Percentiles rank a stretch among this genome's conserved stretches.
Conservation (phyloP, 2,113 vertebrate genomes). For the Himantopus leucocephalus region DNA sequence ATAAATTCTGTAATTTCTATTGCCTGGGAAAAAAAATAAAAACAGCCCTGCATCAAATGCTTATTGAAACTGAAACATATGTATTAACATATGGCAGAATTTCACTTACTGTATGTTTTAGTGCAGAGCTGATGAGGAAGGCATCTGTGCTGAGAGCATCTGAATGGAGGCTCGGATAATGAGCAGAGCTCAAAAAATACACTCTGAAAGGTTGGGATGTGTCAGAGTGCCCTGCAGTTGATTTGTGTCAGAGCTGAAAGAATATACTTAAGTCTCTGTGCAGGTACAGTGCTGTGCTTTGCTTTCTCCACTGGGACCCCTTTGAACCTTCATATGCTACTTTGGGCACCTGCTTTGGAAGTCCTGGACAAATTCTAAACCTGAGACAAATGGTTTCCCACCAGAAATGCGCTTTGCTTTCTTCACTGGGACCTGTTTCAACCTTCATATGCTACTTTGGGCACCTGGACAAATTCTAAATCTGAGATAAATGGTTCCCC, state of each 20-base stretch:
- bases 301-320: not conserved
- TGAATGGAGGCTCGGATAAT: slow-evolving; percentile 67
- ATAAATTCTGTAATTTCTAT: slow-evolving; percentile 49
- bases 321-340: not conserved
- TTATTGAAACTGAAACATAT: slow-evolving; percentile 81
- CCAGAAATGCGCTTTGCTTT: not conserved
- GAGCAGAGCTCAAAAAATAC: slow-evolving; percentile 60
- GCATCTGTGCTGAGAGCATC: slow-evolving; percentile 71
- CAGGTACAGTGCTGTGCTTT: not conserved
- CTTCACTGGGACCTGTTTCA: not conserved
- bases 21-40: slow-evolving; percentile 43
- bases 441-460: not conserved
- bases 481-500: not conserved
- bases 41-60: slow-evolving; percentile 65
- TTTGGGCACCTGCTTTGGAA: not conserved
- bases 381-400: not conserved
- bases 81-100: slow-evolving; percentile 79
- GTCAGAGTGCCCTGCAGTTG: slow-evolving; percentile 43
- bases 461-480: not conserved
- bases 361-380: not conserved
- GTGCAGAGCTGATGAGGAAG: slow-evolving; percentile 70
- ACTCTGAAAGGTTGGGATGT: slow-evolving; percentile 52
- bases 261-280: not conserved
- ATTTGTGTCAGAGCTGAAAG: slow-evolving; percentile 42
- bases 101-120: slow-evolving; percentile 76